Percentiles rank a stretch among this genome's conserved stretches.
These are phyloP conservation scores for Cynoglossus semilaevis DNA, from an alignment of 2,113 vertebrate species.

Conservation along the genomic window DNA sequence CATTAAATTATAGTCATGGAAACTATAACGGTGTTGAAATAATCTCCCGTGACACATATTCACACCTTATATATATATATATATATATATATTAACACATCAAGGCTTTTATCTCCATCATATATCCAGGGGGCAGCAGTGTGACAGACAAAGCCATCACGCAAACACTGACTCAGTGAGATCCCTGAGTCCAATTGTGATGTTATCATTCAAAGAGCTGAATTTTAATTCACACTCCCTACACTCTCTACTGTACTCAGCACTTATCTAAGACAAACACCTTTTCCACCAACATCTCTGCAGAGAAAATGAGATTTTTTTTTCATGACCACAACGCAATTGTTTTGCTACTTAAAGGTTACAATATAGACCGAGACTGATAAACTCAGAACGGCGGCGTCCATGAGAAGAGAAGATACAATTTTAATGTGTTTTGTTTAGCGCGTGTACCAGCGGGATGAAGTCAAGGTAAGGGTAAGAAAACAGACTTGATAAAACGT, in stretches of 20 bases:
- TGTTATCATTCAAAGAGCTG: constrained; percentile 53
- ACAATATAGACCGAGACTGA: constrained; percentile 62
- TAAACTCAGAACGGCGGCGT: constrained; percentile 57
- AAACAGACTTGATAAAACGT: too few species aligned
- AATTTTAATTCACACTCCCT: constrained; percentile 46
- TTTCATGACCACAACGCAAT: constrained; percentile 41
- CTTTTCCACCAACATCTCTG: constrained; percentile 69
- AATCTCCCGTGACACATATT: too few species aligned
- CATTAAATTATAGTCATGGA: too few species aligned
- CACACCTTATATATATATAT: too few species aligned
- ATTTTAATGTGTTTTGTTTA: constrained; percentile 26
- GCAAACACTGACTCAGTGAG: constrained; percentile 47
- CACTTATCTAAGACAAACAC: constrained; percentile 78
- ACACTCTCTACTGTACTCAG: constrained; percentile 45
- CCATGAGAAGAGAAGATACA: constrained; percentile 39
- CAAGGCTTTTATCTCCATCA: constrained; percentile 24
- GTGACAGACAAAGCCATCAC: constrained; percentile 53
- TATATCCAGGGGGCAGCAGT: constrained; percentile 38
- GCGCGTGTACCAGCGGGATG: constrained; percentile 29
- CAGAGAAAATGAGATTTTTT: constrained; percentile 65
- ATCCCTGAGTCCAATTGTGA: constrained; percentile 46
- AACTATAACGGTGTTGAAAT: too few species aligned
- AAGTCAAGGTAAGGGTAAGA: constrained; percentile 9
- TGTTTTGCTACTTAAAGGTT: constrained; percentile 71
- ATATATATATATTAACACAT: constrained; percentile 1